These are phyloP conservation scores for Hoplodrina ambigua DNA, from an alignment of 2,888 invertebrate genomes.

Conservation along the genomic window DNA sequence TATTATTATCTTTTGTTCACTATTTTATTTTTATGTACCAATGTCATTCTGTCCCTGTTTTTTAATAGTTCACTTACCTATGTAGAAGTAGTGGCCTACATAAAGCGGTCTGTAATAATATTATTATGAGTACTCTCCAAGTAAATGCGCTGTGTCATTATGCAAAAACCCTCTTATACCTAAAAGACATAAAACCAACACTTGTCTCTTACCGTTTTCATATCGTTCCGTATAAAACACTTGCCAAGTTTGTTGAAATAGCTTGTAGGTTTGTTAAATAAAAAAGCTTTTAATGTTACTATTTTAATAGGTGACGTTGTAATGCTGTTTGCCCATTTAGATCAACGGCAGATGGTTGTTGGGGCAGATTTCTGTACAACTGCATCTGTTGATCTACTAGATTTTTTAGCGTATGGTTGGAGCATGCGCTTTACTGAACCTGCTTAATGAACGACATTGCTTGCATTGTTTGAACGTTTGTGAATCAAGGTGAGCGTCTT, in stretches of 20 bases:
- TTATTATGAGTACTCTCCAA: conserved; percentile 24
- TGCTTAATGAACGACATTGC: conserved; percentile 39
- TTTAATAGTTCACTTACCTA: conserved; percentile 16
- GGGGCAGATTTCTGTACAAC: conserved; percentile 69
- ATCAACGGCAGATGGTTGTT: conserved; percentile 70
- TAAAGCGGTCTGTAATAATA: conserved; percentile 32
- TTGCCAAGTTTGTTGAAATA: conserved; percentile 22
- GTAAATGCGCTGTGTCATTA: conserved; percentile 21
- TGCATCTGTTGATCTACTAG: conserved; percentile 52
- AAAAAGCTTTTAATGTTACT: conserved; percentile 64
- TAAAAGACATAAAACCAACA: conserved; percentile 18
- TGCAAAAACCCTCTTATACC: conserved; percentile 6
- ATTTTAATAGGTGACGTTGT: conserved; percentile 68
- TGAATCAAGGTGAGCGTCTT: conserved; percentile 43
- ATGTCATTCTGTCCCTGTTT: neutral
- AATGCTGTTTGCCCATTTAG: conserved; percentile 69
- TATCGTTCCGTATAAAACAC: conserved; percentile 31
- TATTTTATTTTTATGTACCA: neutral
- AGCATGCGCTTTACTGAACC: conserved; percentile 48
- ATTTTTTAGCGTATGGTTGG: conserved; percentile 28
- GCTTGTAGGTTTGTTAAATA: conserved; percentile 20
- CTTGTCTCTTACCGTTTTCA: neutral
- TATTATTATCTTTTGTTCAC: too few relatives aligned
- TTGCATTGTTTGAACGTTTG: conserved; percentile 22
- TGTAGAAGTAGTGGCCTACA: conserved; percentile 15